phyloP scores from a whole-genome alignment of 2,888 invertebrate genomes.

The Sphecodes monilicornis region DNA sequence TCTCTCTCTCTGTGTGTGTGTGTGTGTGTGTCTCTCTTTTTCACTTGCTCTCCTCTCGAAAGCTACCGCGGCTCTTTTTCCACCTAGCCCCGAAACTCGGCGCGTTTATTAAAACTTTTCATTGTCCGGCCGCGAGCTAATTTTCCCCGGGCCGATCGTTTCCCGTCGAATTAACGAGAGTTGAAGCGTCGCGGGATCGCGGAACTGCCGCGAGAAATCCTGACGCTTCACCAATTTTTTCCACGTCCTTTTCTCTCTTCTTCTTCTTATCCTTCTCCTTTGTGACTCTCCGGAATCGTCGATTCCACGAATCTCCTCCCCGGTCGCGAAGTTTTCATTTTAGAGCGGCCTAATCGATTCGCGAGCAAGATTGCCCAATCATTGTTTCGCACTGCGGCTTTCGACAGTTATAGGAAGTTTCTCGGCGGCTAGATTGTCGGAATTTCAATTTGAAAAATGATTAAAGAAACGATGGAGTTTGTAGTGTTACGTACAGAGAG shows the following conservation, averaged over 20 bases:
- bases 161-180: constrained; percentile 12
- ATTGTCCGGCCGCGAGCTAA: constrained; percentile 35
- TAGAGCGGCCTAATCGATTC: neutral
- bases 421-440: neutral
- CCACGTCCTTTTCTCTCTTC: neutral
- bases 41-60: constrained; percentile 16
- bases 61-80: constrained; percentile 27
- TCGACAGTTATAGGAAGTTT: neutral
- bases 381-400: neutral
- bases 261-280: neutral
- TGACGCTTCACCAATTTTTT: neutral
- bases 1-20: no score
- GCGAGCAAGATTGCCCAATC: neutral
- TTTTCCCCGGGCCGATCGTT: neutral
- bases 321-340: neutral
- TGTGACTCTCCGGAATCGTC: neutral
- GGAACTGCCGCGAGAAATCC: neutral
- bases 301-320: neutral
- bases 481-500: no score
- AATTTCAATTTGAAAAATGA: neutral
- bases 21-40: neutral
- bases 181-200: neutral
- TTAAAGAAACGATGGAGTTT: neutral
- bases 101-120: constrained; percentile 58
- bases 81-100: constrained; percentile 26